Evolutionary conservation across 2,888 invertebrate genomes (phyloP).

Genomic region (Drosophila mettleri): DNA sequence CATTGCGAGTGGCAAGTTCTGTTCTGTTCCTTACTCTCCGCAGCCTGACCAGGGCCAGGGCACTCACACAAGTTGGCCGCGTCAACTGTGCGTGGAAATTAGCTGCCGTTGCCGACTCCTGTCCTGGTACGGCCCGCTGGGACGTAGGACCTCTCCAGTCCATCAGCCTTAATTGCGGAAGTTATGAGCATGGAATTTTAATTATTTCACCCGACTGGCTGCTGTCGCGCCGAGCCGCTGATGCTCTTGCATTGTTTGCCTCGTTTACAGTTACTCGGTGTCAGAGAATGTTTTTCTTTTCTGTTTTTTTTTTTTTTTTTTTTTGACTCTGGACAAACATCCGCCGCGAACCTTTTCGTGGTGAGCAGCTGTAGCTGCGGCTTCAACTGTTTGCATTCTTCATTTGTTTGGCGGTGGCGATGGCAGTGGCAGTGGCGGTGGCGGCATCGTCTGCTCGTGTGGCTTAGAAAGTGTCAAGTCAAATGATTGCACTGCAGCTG

Average conservation of each 20-base stretch:
- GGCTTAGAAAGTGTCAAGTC: constrained; percentile 78
- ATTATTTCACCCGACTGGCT: constrained; percentile 71
- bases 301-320: constrained; percentile 20
- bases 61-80: constrained; percentile 56
- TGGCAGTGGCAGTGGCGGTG: background rate
- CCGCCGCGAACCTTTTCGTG: constrained; percentile 61
- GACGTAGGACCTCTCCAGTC: constrained; percentile 50
- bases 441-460: constrained; percentile 27
- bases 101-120: constrained; percentile 71
- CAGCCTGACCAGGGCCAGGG: constrained; percentile 34
- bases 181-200: constrained; percentile 80
- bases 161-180: constrained; percentile 79
- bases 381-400: constrained; percentile 68
- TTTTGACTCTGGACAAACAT: constrained; percentile 63
- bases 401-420: constrained; percentile 37
- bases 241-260: constrained; percentile 56
- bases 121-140: constrained; percentile 43
- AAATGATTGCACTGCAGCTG: constrained; percentile 68
- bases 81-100: constrained; percentile 80
- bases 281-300: constrained; percentile 12
- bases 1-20: constrained; percentile 52
- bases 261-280: constrained; percentile 65
- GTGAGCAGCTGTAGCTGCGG: constrained; percentile 26
- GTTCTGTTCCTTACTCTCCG: constrained; percentile 4
- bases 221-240: constrained; percentile 21